Evolutionary conservation across 1,140 invertebrate genomes (phyloP).

Genomic region (Pissodes strobi): DNA sequence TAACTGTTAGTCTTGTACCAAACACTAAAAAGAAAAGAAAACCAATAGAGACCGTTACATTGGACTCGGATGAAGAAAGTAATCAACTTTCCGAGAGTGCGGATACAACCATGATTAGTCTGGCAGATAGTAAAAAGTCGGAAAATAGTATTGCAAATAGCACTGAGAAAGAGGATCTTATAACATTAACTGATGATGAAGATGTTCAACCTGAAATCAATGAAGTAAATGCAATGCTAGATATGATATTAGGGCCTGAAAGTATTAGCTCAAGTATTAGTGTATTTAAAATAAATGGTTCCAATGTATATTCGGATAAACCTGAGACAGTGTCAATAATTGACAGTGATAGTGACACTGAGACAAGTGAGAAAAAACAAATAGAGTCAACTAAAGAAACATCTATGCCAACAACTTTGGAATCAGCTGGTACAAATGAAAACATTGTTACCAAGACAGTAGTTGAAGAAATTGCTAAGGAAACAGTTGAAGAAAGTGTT

Average conservation of each 20-base stretch:
- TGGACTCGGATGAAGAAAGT: slow-evolving; percentile 27
- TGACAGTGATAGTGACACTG: slow-evolving; percentile 22
- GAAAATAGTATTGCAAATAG: background rate
- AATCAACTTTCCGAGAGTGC: background rate
- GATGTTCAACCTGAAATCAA: background rate
- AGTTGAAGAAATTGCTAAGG: background rate
- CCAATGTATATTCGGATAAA: no score
- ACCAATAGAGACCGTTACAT: slow-evolving; percentile 8
- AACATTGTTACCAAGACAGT: background rate
- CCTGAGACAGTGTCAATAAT: background rate
- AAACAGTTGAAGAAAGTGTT: background rate
- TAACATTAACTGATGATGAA: slow-evolving; percentile 15
- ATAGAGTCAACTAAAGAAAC: no score
- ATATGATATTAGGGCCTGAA: background rate
- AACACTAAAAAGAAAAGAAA: background rate
- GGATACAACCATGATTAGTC: background rate
- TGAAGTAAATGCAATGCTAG: background rate
- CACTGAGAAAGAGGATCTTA: background rate
- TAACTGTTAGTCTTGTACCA: slow-evolving; percentile 4
- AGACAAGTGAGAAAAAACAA: background rate
- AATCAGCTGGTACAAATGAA: background rate
- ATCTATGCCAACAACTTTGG: no score
- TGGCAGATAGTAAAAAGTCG: background rate
- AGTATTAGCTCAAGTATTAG: background rate
- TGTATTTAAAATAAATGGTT: background rate